Evolutionary conservation across 2,113 vertebrate genomes (phyloP), one percentile per base, ranked within the genome.

Genomic region (Pycnonotus jocosus): DNA sequence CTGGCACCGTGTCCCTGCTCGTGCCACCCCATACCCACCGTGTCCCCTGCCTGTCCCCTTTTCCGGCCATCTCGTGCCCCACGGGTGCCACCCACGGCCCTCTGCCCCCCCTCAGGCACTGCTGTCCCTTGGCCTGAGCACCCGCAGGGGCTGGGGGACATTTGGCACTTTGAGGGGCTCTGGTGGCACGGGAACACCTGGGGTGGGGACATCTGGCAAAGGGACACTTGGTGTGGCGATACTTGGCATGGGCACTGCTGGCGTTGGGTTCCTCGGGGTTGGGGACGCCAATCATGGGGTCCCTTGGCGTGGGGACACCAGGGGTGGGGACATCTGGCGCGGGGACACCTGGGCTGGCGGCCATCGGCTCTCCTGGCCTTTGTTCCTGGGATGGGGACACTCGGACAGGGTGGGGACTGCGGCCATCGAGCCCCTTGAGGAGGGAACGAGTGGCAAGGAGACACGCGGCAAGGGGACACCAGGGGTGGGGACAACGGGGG

Each of bases 1-100:
- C 0, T 0, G 5, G 21, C 42, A 18, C 50, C 15, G 0, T 9
- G 44, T 48, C 48, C 45, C 30, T 2, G 1, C 10, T 64, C 2
- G 0, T 24, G 71, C 12, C 65, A 1, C 4, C 72, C 45, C 61
- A 6, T 5, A 5, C 30, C 23, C 5, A 1, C 61, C 15, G 25
- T 17, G 85, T 38, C 65, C 66, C 47, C 25, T 12, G 10, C 10
- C 56, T 4, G 3, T 35, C 53, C 23, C 48, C 57, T 4, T 3
- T 44, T 14, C 56, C 21, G 6, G 27, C 71, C 6, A 1, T 33
- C n/a, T 30, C 10, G 27, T 21, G 20, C 35, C 28, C 73, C 57
- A 17, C 14, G 19, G 54, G 44, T 5, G 24, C 38, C 73, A 53
- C 27, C 51, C 50, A 6, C 15, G 8, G 4, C 28, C 31, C 38